Base-by-base conservation (phyloP, 1,140 invertebrate genomes). In the Trachymyrmex cornetzi region DNA sequence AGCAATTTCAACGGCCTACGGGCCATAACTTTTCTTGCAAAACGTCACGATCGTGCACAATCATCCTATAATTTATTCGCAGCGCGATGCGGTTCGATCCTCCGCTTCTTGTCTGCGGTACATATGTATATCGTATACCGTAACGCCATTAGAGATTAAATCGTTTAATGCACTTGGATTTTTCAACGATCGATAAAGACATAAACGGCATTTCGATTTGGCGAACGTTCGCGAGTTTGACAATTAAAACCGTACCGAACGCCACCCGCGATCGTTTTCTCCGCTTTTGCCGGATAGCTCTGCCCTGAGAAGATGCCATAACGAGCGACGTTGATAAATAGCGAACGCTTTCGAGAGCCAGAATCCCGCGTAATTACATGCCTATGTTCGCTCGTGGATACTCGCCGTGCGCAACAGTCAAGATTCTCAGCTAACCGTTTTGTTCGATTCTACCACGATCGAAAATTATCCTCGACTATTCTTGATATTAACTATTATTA, bases 241-340 rank as follows among this genome's bases (percentile, higher is more conserved):
- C 59, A 79, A 79, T 66, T 79, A 85, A 48, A 48, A 66, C 3
- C 61, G 57, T 55, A 14, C 9, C 27, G 27, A 50, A 16, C 71
- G 81, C n/a, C 82, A 11, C n/a, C 22, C 57, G 74, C 74, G 59
- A 79, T 66, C 11, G 16, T 85, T 66, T 44, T 66, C 50, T 50
- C 48, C 34, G n/a, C 50, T 66, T 77, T 66, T 66, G 48, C 82
- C 72, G 55, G 50, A 55, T 22, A 61, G 44, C 53, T 38, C 67
- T 34, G 19, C 67, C 64, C 7, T n/a, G 27, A 27, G 80, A 57
- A 72, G 84, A 86, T 80, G 86, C 82, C 84, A 86, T 92, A 92
- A 92, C 88, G 90, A 92, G 87, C 85, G 91, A 91, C 91, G 87
- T 90, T 92, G 91, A 92, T 92, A 91, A 91, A 92, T 91, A 88